Conservation (phyloP, 2,888 invertebrate genomes). For the Cheilosia variabilis region DNA sequence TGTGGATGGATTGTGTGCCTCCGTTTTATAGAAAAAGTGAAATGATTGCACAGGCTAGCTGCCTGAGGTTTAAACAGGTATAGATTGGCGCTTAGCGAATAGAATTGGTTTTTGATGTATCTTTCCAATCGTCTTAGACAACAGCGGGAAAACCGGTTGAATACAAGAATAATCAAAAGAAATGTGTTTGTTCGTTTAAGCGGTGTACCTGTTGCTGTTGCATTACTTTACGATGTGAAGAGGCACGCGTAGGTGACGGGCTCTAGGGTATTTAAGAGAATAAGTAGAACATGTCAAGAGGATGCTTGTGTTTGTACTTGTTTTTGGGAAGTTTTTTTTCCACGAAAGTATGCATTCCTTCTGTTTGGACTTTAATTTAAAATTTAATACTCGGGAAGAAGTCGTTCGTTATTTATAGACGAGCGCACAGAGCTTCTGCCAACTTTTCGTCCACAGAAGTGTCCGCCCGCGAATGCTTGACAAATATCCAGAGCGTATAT, state of each 20-base stretch:
- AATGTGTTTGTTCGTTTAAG: constrained; percentile 10
- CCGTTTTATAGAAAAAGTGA: constrained; percentile 52
- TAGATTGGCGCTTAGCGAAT: constrained; percentile 40
- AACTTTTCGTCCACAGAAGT: too few species aligned
- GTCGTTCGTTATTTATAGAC: too few species aligned
- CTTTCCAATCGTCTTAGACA: constrained; percentile 50
- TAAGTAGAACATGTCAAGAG: constrained; percentile 29
- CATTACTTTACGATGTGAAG: constrained; percentile 7
- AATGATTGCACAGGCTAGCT: constrained; percentile 44
- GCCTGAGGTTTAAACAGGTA: constrained; percentile 8
- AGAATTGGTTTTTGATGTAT: constrained; percentile 30
- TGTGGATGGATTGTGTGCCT: constrained; percentile 10
- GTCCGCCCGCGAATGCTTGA: too few species aligned
- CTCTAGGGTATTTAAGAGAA: not conserved
- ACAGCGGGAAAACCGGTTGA: constrained; percentile 20
- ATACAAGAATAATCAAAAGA: constrained; percentile 2
- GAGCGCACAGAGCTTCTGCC: too few species aligned
- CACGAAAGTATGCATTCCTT: not conserved
- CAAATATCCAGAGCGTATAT: too few species aligned
- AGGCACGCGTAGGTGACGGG: constrained; percentile 3
- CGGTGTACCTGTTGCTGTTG: constrained; percentile 35
- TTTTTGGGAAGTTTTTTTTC: not conserved
- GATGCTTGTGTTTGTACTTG: constrained; percentile 1
- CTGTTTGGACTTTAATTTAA: not conserved
- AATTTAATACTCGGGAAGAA: too few species aligned